A percentile compares a stretch with the other conserved stretches of the same genome.
phyloP scores from a whole-genome alignment of 2,113 vertebrate genomes.

The Condylura cristata region DNA sequence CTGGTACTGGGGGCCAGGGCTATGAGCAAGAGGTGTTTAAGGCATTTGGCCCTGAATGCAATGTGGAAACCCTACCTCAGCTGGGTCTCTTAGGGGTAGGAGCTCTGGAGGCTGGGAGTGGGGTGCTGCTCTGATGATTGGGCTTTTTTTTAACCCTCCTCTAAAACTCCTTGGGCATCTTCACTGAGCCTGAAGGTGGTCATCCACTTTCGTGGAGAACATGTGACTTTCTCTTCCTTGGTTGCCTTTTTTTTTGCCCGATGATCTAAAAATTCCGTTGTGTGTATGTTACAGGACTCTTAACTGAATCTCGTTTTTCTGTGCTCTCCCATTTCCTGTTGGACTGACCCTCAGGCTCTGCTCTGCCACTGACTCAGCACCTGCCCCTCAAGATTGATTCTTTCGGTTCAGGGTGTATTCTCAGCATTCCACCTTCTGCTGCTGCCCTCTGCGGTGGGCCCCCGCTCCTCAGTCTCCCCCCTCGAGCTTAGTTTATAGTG shows the following conservation, averaged over 20 bases:
- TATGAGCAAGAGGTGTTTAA: not conserved
- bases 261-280: not conserved
- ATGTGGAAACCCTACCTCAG: constrained; percentile 57
- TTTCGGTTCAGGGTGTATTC: not conserved
- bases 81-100: not conserved
- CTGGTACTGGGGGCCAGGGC: not conserved
- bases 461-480: not conserved
- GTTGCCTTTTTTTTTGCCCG: not conserved
- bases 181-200: not conserved
- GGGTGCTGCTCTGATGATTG: too few species aligned
- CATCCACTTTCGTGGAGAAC: not conserved
- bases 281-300: not conserved
- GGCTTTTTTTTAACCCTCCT: not conserved
- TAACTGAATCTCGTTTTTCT: not conserved
- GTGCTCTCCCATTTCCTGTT: not conserved
- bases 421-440: fast-evolving
- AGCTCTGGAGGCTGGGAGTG: not conserved
- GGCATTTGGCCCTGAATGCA: not conserved
- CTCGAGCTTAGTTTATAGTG: not conserved
- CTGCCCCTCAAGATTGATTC: not conserved
- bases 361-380: not conserved
- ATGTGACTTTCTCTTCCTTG: not conserved
- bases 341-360: not conserved
- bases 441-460: not conserved
- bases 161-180: not conserved